Conservation (phyloP, 2,797 vertebrate species). For the Galago senegalensis region DNA sequence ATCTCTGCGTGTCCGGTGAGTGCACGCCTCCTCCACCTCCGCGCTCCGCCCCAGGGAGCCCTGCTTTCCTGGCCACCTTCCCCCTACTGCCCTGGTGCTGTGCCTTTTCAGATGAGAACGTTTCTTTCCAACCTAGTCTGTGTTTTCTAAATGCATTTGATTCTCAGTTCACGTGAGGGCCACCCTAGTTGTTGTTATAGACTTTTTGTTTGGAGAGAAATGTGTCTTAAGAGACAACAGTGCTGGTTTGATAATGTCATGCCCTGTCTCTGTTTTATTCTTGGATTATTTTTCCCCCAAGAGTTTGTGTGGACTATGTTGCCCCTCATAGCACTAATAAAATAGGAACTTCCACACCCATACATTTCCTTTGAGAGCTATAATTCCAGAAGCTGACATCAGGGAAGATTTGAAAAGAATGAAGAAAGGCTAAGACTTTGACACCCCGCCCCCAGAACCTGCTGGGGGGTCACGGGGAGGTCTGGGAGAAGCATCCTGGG, state of each 20-base stretch:
- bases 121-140: neutral
- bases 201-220: neutral
- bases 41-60: accelerated
- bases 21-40: conserved; percentile 46
- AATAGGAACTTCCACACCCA: neutral
- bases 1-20: conserved; percentile 96
- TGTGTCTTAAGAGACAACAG: neutral
- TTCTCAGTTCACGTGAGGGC: neutral
- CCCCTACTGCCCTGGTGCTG: neutral
- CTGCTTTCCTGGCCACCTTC: neutral
- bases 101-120: neutral
- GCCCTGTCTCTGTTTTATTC: neutral
- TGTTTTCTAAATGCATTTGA: neutral
- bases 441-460: neutral
- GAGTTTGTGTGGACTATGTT: neutral
- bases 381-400: neutral
- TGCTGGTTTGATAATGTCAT: neutral
- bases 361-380: neutral
- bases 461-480: neutral
- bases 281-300: neutral
- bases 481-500: neutral
- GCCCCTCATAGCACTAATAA: neutral
- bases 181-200: accelerated
- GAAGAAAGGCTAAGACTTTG: neutral
- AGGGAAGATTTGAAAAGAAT: conserved; percentile 27